Evolutionary conservation across 2,113 vertebrate genomes (phyloP), one percentile per base, ranked within the genome.

Genomic region (Sardina pilchardus): DNA sequence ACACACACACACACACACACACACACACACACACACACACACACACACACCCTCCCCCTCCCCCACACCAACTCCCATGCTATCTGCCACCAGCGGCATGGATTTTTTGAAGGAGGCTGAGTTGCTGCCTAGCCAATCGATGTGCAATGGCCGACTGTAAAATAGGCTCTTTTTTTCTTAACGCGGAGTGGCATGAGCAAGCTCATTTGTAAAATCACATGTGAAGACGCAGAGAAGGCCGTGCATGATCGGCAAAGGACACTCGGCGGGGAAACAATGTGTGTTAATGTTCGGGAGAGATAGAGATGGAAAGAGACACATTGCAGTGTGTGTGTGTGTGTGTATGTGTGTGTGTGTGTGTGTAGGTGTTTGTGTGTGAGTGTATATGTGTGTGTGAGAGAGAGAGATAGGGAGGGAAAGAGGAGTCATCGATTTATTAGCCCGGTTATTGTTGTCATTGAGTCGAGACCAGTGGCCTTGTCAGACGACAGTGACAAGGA

Each of bases 381-480:
- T 48, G 47, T 48, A 14, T 50, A 3, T 50, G 48, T 50, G 48
- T 14, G 48, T 50, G 26, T 56, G 48, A 17, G 17, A 17, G 8
- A 42, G 36, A 14, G 44, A 71, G n/a, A 71, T 34, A 71, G 26
- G 12, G 30, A 14, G 30, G 26, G 26, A 26, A 34, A 34, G 63
- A 8, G 63, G 2, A 34, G 26, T 71, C n/a, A 34, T 78, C 30
- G 26, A 43, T 36, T 50, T 39, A 81, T 81, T 48, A 43, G 34
- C 71, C 81, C 47, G 0, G 30, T 16, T 80, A 36, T 30, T 50
- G 44, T 45, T 81, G 71, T 30, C 30, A 45, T 81, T 26, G 56
- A 36, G n/a, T 84, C 81, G 48, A 81, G 34, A 47, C 67, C 83
- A 84, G 59, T 43, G 43, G 17, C 17, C 50, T 63, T 87, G 82